Conservation (phyloP, 2,888 invertebrate species). For the Melanotus villosus region DNA sequence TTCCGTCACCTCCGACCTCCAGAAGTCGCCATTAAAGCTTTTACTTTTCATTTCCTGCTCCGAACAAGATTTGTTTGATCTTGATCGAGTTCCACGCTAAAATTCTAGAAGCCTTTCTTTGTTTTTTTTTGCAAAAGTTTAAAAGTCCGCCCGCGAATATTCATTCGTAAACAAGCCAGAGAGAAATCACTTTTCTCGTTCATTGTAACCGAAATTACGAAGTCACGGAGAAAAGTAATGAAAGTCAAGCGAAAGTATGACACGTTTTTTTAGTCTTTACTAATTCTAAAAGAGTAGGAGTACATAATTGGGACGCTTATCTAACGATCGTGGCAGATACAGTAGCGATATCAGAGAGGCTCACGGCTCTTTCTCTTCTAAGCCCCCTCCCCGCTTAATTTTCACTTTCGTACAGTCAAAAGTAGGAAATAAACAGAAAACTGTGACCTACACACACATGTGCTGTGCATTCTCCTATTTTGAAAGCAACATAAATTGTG, state of each 20-base stretch:
- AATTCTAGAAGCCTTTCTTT: conserved; percentile 2
- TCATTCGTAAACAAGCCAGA: conserved; percentile 16
- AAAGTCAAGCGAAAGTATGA: conserved; percentile 41
- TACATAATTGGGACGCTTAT: conserved; percentile 19
- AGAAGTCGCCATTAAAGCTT: conserved; percentile 39
- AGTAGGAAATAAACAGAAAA: not conserved
- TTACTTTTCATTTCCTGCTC: conserved; percentile 51
- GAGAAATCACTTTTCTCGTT: conserved; percentile 23
- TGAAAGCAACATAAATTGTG: not conserved
- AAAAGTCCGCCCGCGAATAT: not conserved
- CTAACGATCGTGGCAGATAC: conserved; percentile 7
- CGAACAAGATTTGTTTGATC: conserved; percentile 13
- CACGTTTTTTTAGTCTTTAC: conserved; percentile 20
- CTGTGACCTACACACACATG: not conserved
- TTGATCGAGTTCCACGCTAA: conserved; percentile 9
- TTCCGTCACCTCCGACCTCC: conserved; percentile 57
- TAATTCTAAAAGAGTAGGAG: conserved; percentile 8
- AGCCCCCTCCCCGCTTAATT: conserved; percentile 1
- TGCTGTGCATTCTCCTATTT: not conserved
- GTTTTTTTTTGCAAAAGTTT: not conserved
- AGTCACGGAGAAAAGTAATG: conserved; percentile 35
- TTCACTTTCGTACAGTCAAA: conserved; percentile 21
- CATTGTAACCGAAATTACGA: conserved; percentile 22
- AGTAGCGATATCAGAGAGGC: conserved; percentile 2
- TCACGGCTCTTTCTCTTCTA: conserved; percentile 3